phyloP scores from a whole-genome alignment of 2,797 vertebrate species.

The Adrianichthys oophorus region DNA sequence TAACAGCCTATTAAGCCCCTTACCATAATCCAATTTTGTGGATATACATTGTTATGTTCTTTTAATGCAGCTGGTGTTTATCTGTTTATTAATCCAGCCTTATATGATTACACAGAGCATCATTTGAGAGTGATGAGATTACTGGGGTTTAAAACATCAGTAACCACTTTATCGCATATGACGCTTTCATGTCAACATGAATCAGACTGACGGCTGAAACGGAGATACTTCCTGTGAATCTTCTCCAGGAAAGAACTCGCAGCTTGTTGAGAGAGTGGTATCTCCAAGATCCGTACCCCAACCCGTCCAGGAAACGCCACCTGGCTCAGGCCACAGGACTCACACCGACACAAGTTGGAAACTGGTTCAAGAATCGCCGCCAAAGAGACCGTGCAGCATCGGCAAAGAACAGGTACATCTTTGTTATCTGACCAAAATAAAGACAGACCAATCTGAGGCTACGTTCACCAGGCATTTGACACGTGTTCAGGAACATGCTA shows the following conservation, averaged over 20 bases:
- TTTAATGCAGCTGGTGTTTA: conserved; percentile 34
- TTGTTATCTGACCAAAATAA: too few relatives aligned
- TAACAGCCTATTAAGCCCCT: conserved; percentile 55
- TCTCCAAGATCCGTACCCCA: conserved; percentile 84
- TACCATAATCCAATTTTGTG: conserved; percentile 64
- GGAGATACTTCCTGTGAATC: background rate
- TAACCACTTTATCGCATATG: background rate
- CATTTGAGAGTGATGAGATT: conserved; percentile 41
- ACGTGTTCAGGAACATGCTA: too few relatives aligned
- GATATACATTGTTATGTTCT: conserved; percentile 34
- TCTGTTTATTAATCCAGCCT: conserved; percentile 52
- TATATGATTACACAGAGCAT: conserved; percentile 49
- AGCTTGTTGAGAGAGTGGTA: conserved; percentile 84
- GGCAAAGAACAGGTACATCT: conserved; percentile 78
- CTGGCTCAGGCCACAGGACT: conserved; percentile 84
- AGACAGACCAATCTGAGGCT: too few relatives aligned
- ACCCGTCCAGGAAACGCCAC: conserved; percentile 82
- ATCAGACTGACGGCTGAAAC: background rate
- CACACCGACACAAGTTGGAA: conserved; percentile 83
- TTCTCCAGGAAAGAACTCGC: conserved; percentile 79
- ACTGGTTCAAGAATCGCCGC: conserved; percentile 86
- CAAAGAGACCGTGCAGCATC: conserved; percentile 83
- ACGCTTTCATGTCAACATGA: background rate
- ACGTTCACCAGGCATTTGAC: too few relatives aligned
- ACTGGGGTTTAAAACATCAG: conserved; percentile 34